Evolutionary conservation across 2,113 vertebrate genomes (phyloP).

Genomic region (Tinamus guttatus): DNA sequence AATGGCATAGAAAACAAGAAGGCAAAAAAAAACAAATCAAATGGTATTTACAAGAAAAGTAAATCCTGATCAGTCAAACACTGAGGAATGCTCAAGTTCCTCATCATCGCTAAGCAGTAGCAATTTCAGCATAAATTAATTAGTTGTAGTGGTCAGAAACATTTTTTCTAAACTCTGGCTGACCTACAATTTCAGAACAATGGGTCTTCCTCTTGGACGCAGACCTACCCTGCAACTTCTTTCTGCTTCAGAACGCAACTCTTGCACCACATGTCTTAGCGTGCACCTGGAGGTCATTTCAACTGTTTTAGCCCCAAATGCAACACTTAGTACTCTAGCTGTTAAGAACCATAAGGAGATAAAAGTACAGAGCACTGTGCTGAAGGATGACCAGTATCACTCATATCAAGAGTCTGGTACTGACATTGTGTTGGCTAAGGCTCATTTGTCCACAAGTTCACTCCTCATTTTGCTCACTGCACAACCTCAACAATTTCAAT

Average conservation of each 20-base stretch:
- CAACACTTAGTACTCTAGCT: rapidly evolving
- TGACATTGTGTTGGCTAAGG: not conserved
- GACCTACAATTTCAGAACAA: not conserved
- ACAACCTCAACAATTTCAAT: not conserved
- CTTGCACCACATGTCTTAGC: rapidly evolving
- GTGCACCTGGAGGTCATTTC: not conserved
- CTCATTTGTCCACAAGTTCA: not conserved
- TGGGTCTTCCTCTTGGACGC: not conserved
- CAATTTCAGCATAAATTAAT: not conserved
- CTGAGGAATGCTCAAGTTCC: not conserved
- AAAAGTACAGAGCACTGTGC: rapidly evolving
- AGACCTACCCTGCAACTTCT: not conserved
- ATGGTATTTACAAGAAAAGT: not conserved
- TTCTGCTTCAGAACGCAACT: not conserved
- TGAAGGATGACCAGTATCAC: not conserved
- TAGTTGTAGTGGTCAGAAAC: not conserved
- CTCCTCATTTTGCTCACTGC: not conserved
- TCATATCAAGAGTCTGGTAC: rapidly evolving
- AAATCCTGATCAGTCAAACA: not conserved
- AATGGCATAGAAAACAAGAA: not conserved
- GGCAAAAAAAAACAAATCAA: not conserved
- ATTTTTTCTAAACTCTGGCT: not conserved
- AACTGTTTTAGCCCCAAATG: not conserved
- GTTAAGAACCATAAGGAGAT: not conserved
- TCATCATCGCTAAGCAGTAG: not conserved